Percentiles rank a stretch among this genome's conserved stretches.
Evolutionary conservation across 2,888 invertebrate species (phyloP).

Genomic region (Drosophila subsilvestris): DNA sequence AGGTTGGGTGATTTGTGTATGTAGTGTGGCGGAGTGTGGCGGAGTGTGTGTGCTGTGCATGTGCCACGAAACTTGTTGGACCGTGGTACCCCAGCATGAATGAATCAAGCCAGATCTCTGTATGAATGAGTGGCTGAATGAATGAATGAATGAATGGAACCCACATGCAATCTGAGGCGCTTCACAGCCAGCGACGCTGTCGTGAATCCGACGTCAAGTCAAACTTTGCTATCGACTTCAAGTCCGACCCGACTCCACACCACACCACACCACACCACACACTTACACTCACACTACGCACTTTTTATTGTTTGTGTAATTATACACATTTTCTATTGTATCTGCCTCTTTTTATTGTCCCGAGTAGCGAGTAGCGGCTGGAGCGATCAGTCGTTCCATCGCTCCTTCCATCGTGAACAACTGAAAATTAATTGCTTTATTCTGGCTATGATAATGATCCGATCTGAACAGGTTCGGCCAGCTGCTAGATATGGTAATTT

Average conservation of each 20-base stretch:
- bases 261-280: too few species aligned
- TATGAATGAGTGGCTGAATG: conserved; percentile 43
- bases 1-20: conserved; percentile 3
- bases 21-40: conserved; percentile 2
- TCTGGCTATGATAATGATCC: too few species aligned
- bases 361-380: too few species aligned
- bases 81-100: conserved; percentile 45
- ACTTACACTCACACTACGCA: neutral
- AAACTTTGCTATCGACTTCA: neutral
- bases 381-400: too few species aligned
- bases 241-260: too few species aligned
- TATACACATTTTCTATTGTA: conserved; percentile 50
- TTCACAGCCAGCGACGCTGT: neutral
- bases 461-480: too few species aligned
- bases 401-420: too few species aligned
- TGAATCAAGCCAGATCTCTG: conserved; percentile 32
- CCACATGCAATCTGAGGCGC: conserved; percentile 35
- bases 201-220: conserved; percentile 21
- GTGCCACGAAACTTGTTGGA: conserved; percentile 53
- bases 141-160: conserved; percentile 49
- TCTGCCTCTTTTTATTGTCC: conserved; percentile 61
- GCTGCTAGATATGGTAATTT: too few species aligned
- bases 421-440: too few species aligned
- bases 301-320: conserved; percentile 45
- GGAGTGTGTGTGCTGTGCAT: conserved; percentile 42